Conservation (phyloP, 2,797 vertebrate species). For the Lagocephalus sceleratus region DNA sequence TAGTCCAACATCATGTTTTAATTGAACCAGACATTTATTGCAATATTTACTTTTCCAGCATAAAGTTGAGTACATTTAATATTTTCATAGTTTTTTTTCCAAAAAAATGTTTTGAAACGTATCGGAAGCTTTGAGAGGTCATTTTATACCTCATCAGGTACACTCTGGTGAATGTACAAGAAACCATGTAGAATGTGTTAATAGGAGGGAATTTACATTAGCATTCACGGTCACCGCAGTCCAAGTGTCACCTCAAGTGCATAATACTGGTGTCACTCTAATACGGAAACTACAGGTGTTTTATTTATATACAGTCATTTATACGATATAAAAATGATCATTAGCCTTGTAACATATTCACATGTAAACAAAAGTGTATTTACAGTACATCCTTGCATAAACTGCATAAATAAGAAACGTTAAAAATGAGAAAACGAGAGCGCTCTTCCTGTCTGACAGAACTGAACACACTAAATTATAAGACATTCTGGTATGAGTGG, state of each 20-base stretch:
- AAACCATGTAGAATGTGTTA: constrained; percentile 30
- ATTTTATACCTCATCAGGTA: constrained; percentile 26
- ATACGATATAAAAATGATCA: constrained; percentile 33
- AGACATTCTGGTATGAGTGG: constrained; percentile 51
- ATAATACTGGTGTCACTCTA: constrained; percentile 60
- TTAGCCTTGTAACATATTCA: constrained; percentile 32
- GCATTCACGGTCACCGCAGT: constrained; percentile 64
- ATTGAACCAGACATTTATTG: constrained; percentile 54
- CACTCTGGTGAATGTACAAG: constrained; percentile 18
- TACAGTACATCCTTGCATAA: constrained; percentile 55
- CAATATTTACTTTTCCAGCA: constrained; percentile 61
- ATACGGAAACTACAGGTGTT: constrained; percentile 12
- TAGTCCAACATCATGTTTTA: constrained; percentile 10
- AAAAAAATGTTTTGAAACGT: constrained; percentile 21
- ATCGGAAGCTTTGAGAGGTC: constrained; percentile 34
- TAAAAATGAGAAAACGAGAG: constrained; percentile 18
- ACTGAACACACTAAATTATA: constrained; percentile 11
- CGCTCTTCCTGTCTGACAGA: constrained; percentile 4
- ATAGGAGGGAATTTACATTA: constrained; percentile 50
- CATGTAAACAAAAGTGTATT: constrained; percentile 47
- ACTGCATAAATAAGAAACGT: constrained; percentile 11
- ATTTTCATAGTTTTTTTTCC: constrained; percentile 29
- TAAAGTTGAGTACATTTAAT: constrained; percentile 50
- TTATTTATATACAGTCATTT: constrained; percentile 35
- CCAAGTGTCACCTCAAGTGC: constrained; percentile 61